Evolutionary conservation across 2,888 invertebrate species (phyloP).

Genomic region (Drosophila buzzatii): DNA sequence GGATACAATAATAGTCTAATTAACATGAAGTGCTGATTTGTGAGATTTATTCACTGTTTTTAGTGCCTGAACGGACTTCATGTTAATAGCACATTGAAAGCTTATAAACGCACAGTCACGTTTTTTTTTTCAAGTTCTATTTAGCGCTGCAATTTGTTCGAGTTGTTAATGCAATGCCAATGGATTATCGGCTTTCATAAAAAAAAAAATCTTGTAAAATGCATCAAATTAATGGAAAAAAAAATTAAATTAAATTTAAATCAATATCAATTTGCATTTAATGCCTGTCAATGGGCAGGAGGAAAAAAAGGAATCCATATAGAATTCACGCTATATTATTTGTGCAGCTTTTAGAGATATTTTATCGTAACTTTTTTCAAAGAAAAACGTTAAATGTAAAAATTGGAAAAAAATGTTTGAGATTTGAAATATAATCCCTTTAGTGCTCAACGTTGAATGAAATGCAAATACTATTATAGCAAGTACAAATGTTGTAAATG

Average conservation of each 20-base stretch:
- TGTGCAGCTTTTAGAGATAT: neutral
- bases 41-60: conserved; percentile 37
- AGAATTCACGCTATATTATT: neutral
- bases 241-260: conserved; percentile 6
- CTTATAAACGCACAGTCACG: conserved; percentile 23
- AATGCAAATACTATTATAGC: neutral
- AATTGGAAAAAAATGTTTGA: neutral
- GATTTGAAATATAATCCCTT: neutral
- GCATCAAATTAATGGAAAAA: conserved; percentile 17
- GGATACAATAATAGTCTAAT: conserved; percentile 51
- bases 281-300: conserved; percentile 3
- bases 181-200: conserved; percentile 23
- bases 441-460: neutral
- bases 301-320: neutral
- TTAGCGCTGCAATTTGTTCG: conserved; percentile 33
- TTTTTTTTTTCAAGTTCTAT: conserved; percentile 13
- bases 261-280: conserved; percentile 18
- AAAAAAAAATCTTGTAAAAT: conserved; percentile 15
- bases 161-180: conserved; percentile 34
- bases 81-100: conserved; percentile 29
- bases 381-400: neutral
- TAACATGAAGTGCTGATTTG: conserved; percentile 78
- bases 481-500: neutral
- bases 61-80: conserved; percentile 46
- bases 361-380: neutral